Conservation (phyloP, 2,113 vertebrate species). For the Barbus barbus region DNA sequence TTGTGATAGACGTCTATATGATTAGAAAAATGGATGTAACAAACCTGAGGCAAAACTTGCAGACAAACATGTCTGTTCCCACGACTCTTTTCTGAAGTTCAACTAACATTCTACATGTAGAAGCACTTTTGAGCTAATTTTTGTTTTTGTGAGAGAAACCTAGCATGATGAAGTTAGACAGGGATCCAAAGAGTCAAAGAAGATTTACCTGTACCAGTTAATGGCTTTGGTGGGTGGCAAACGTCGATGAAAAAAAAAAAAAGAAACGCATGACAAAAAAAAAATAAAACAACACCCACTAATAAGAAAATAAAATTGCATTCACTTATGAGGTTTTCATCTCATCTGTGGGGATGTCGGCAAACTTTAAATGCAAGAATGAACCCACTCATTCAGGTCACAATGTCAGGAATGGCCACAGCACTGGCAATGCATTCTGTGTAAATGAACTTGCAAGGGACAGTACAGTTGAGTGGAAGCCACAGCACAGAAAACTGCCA, state of each 20-base stretch:
- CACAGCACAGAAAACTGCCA: constrained; percentile 66
- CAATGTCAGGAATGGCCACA: constrained; percentile 49
- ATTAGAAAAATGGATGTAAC: constrained; percentile 9
- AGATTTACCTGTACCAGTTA: background rate
- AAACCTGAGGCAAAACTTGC: constrained; percentile 21
- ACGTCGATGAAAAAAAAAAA: background rate
- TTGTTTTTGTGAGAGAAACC: background rate
- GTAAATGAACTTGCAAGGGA: constrained; percentile 80
- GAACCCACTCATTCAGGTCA: constrained; percentile 47
- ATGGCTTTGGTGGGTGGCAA: constrained; percentile 7
- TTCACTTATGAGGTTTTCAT: constrained; percentile 15
- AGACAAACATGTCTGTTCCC: background rate
- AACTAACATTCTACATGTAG: background rate
- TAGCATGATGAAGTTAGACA: background rate
- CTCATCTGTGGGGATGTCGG: constrained; percentile 26
- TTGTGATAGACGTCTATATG: background rate
- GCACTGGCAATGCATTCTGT: constrained; percentile 66
- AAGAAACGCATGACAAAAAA: constrained; percentile 10
- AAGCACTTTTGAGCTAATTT: background rate
- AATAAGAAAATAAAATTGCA: background rate
- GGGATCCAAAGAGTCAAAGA: background rate
- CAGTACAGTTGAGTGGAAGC: constrained; percentile 84
- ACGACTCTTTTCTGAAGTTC: background rate
- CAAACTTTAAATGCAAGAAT: constrained; percentile 48
- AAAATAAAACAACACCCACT: background rate